phyloP scores from a whole-genome alignment of 1,140 invertebrate species.

The Zophobas morio region DNA sequence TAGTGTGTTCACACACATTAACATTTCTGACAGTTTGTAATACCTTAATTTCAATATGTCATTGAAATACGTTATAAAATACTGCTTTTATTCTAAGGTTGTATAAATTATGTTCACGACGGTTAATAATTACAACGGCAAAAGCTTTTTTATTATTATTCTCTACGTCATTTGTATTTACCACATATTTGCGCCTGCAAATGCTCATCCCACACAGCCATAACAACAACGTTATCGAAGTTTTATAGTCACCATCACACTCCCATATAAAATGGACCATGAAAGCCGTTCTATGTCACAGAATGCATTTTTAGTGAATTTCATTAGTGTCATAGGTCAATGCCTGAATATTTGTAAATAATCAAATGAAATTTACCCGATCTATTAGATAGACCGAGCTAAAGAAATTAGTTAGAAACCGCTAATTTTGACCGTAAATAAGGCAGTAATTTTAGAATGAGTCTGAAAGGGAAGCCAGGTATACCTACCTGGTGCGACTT shows the following conservation, averaged over 20 bases:
- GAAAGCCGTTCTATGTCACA: conserved; percentile 16
- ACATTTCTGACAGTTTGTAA: conserved; percentile 3
- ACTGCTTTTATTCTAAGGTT: conserved; percentile 36
- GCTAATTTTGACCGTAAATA: conserved; percentile 30
- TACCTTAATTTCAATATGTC: conserved; percentile 35
- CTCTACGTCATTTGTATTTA: conserved; percentile 38
- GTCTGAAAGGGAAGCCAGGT: background rate
- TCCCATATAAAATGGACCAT: conserved; percentile 35
- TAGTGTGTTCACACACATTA: background rate
- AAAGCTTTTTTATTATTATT: conserved; percentile 39
- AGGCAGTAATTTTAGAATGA: conserved; percentile 13
- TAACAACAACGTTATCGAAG: conserved; percentile 33
- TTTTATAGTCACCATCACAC: conserved; percentile 11
- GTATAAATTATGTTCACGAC: conserved; percentile 38
- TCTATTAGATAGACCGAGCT: background rate
- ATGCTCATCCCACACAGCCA: conserved; percentile 31
- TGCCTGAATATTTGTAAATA: conserved; percentile 37
- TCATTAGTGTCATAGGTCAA: conserved; percentile 42
- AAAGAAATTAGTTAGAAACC: conserved; percentile 24
- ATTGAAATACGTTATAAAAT: conserved; percentile 38
- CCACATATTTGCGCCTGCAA: conserved; percentile 25
- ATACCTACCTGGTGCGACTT: conserved; percentile 9
- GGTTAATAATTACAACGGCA: conserved; percentile 37
- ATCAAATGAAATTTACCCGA: conserved; percentile 1
- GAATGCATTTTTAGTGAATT: conserved; percentile 12